Percentiles rank a stretch among this genome's conserved stretches.
phyloP scores from a whole-genome alignment of 2,113 vertebrate genomes.

The Natator depressus region DNA sequence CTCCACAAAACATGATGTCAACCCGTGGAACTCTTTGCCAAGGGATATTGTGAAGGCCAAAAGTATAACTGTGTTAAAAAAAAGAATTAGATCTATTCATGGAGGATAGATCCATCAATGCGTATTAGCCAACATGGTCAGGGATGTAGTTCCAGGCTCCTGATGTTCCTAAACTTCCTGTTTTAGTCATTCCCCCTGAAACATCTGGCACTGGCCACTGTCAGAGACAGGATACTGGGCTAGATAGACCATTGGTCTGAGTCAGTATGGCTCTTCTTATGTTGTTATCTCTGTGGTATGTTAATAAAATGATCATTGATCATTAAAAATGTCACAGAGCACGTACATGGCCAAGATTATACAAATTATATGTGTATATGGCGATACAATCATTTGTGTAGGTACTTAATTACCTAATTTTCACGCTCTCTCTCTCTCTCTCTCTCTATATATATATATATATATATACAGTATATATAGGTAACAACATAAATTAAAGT shows the following conservation, averaged over 20 bases:
- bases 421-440: accelerated
- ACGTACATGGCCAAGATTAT: not conserved
- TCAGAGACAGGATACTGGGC: not conserved
- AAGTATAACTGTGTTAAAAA: not conserved
- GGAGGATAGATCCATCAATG: not conserved
- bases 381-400: not conserved
- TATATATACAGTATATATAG: not conserved
- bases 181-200: not conserved
- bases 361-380: not conserved
- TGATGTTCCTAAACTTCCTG: not conserved
- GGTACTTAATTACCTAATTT: not conserved
- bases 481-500: not conserved
- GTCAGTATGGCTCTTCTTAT: not conserved
- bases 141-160: not conserved
- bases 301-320: not conserved
- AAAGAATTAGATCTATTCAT: not conserved
- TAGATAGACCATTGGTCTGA: not conserved
- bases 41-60: not conserved
- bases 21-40: not conserved
- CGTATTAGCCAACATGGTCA: not conserved
- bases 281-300: not conserved
- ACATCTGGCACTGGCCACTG: not conserved
- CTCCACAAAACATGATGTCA: not conserved
- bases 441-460: not conserved
- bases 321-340: not conserved